Evolutionary conservation across 64 coral and sea anemone genomes (phyloP).

Genomic region (Actinia tenebrosa): DNA sequence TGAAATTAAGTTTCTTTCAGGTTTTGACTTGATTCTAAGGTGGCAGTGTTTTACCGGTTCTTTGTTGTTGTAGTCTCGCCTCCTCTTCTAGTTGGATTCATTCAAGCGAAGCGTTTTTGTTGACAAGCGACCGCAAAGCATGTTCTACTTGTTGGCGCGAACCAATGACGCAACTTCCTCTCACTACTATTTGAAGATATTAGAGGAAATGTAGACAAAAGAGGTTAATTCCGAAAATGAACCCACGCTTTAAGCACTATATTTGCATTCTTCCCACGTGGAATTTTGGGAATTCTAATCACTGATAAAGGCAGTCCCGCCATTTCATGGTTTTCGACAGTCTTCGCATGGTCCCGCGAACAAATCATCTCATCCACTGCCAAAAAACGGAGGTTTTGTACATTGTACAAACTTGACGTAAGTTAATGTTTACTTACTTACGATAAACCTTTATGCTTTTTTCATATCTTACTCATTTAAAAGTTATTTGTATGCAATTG

Average conservation of each 20-base stretch:
- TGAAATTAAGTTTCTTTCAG: conserved; percentile 8
- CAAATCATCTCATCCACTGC: background rate
- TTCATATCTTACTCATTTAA: too few relatives aligned
- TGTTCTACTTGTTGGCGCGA: background rate
- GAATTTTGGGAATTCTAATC: background rate
- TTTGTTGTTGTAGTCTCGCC: background rate
- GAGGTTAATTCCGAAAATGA: background rate
- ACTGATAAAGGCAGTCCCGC: background rate
- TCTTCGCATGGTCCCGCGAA: background rate
- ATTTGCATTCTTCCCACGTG: background rate
- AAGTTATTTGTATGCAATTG: too few relatives aligned
- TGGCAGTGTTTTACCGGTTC: background rate
- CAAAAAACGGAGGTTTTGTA: too few relatives aligned
- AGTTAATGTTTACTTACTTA: too few relatives aligned
- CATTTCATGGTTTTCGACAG: background rate
- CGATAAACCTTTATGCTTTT: too few relatives aligned
- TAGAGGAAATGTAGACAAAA: background rate
- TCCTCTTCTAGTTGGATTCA: background rate
- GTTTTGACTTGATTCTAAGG: background rate
- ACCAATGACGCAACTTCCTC: background rate
- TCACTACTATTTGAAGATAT: background rate
- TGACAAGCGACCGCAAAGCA: conserved; percentile 14
- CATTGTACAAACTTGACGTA: too few relatives aligned
- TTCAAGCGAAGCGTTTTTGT: conserved; percentile 16
- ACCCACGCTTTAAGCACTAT: background rate